Conservation (phyloP, 2,113 vertebrate genomes). For the Cyprinodon brontotheroides region DNA sequence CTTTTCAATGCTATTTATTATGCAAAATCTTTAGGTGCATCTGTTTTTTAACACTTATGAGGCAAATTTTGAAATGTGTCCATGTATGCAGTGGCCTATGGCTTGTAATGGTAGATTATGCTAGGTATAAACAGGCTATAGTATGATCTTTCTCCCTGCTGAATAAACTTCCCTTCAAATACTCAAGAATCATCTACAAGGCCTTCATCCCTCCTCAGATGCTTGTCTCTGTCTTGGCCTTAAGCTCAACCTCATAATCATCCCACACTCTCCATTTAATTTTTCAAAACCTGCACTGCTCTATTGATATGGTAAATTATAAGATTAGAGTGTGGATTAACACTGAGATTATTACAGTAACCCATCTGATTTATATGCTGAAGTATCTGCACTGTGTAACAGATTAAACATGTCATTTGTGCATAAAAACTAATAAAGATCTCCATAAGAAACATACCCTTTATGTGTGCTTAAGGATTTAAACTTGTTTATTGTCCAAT, state of each 20-base stretch:
- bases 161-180: neutral
- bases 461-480: constrained; percentile 8
- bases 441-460: constrained; percentile 18
- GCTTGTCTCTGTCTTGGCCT: neutral
- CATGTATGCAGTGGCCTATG: neutral
- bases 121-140: neutral
- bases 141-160: neutral
- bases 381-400: neutral
- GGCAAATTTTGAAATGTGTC: neutral
- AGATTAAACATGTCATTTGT: neutral
- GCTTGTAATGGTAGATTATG: neutral
- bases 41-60: neutral
- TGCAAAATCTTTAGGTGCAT: neutral
- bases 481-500: constrained; percentile 8
- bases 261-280: constrained; percentile 8
- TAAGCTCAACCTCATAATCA: constrained; percentile 4
- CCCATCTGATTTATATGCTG: neutral
- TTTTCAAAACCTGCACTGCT: neutral
- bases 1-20: too few species aligned
- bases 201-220: constrained; percentile 39
- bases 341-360: neutral
- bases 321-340: neutral
- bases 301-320: neutral
- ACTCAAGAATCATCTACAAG: constrained; percentile 17
- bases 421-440: constrained; percentile 24